These are phyloP conservation scores for Canis aureus DNA, from an alignment of 2,113 vertebrate species.

Conservation along the genomic window DNA sequence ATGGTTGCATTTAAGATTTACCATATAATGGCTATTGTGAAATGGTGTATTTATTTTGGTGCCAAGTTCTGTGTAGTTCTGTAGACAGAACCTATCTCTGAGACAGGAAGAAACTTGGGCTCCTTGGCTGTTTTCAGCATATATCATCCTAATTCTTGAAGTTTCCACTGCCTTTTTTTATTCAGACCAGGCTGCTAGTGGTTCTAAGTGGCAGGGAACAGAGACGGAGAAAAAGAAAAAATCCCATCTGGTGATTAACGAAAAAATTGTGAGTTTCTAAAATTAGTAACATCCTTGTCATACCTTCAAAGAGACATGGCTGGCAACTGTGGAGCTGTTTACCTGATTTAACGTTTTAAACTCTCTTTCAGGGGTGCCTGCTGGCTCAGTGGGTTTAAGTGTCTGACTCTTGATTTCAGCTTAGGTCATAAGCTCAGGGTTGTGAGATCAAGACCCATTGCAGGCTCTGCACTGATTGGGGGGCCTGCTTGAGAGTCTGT, in stretches of 20 bases:
- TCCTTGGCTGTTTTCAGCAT: neutral
- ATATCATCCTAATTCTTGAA: neutral
- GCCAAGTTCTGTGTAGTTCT: neutral
- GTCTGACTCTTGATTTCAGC: neutral
- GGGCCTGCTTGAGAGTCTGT: neutral
- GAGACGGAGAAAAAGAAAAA: neutral
- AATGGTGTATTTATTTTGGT: neutral
- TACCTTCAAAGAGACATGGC: neutral
- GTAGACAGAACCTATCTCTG: neutral
- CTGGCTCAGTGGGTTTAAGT: neutral
- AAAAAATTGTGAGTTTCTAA: neutral
- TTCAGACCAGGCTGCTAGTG: neutral
- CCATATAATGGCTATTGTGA: neutral
- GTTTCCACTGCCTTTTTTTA: neutral
- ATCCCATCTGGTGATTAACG: neutral
- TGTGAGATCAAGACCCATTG: neutral
- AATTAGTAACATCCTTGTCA: neutral
- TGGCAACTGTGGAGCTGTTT: neutral
- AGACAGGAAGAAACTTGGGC: neutral
- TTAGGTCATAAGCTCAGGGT: neutral
- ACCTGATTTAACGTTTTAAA: neutral
- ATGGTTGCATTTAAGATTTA: neutral
- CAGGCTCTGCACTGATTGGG: neutral
- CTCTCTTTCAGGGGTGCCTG: neutral
- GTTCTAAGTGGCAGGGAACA: neutral